These are phyloP conservation scores for Drosophila nigritarsus DNA, from an alignment of 2,888 invertebrate genomes.

Conservation along the genomic window DNA sequence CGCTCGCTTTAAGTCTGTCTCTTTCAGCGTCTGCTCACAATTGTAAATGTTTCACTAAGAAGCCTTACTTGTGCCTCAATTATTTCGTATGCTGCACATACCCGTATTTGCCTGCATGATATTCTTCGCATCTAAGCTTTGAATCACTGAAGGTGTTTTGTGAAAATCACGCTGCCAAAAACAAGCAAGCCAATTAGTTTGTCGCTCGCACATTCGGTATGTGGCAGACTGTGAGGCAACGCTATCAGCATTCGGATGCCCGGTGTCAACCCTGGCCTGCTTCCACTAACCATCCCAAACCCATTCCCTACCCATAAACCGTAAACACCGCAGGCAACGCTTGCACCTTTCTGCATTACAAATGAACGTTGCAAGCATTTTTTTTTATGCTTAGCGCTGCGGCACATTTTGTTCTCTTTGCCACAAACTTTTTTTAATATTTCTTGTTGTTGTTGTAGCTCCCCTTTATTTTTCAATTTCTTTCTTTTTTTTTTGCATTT, in stretches of 20 bases:
- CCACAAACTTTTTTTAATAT: slow-evolving; percentile 27
- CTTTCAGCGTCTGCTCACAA: neutral
- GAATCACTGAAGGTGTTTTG: slow-evolving; percentile 36
- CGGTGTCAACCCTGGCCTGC: slow-evolving; percentile 30
- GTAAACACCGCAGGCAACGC: slow-evolving; percentile 59
- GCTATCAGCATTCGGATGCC: slow-evolving; percentile 40
- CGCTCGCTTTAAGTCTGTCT: neutral
- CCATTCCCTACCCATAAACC: neutral
- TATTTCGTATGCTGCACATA: neutral
- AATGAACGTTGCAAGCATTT: slow-evolving; percentile 64
- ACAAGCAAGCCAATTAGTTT: slow-evolving; percentile 80
- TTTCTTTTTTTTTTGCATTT: slow-evolving; percentile 13
- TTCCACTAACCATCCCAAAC: neutral
- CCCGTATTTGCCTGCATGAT: neutral
- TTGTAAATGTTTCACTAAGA: neutral
- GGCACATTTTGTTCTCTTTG: slow-evolving; percentile 47
- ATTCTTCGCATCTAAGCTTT: no score
- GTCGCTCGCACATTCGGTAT: slow-evolving; percentile 49
- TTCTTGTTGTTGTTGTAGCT: slow-evolving; percentile 24
- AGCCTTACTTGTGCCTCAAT: neutral
- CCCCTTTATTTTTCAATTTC: neutral
- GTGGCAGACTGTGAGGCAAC: slow-evolving; percentile 53
- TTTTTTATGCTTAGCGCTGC: slow-evolving; percentile 48
- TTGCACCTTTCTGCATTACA: slow-evolving; percentile 78
- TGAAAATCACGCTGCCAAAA: slow-evolving; percentile 56